These are phyloP conservation scores for Micronycteris hirsuta DNA, from an alignment of 2,113 vertebrate genomes.

Conservation along the genomic window DNA sequence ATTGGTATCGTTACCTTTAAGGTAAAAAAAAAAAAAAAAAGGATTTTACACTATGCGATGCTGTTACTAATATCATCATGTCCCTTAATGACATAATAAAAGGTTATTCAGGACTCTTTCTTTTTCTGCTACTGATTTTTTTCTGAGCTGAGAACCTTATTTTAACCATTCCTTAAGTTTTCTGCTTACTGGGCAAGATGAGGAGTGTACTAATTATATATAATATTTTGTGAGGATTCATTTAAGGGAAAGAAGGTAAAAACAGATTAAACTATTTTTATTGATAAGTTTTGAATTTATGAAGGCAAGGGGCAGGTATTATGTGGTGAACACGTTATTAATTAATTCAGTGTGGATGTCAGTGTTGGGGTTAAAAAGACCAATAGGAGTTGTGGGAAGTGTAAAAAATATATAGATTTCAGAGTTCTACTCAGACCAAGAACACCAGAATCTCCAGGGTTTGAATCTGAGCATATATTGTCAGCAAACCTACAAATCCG, in stretches of 20 bases:
- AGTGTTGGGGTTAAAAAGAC: not conserved
- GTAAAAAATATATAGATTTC: not conserved
- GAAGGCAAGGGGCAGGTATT: not conserved
- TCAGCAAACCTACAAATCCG: not conserved
- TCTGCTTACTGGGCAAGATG: not conserved
- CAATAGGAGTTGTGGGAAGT: not conserved
- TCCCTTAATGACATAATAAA: not conserved
- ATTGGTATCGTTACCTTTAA: conserved; percentile 32
- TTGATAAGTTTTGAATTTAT: not conserved
- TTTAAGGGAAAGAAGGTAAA: not conserved
- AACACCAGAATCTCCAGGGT: not conserved
- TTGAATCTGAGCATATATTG: not conserved
- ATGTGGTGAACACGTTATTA: not conserved
- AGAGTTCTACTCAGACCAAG: not conserved
- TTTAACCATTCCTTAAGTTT: not conserved
- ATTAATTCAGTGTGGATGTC: not conserved
- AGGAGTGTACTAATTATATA: not conserved
- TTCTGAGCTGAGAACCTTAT: not conserved
- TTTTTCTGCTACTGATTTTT: not conserved
- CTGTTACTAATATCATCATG: not conserved
- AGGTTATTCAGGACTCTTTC: not conserved
- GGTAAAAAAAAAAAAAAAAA: not conserved
- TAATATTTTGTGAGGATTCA: not conserved
- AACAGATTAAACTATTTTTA: not conserved
- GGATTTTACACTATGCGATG: not conserved